Evolutionary conservation across 2,888 invertebrate genomes (phyloP), one percentile per base, ranked within the genome.

Genomic region (Plusia festucae): DNA sequence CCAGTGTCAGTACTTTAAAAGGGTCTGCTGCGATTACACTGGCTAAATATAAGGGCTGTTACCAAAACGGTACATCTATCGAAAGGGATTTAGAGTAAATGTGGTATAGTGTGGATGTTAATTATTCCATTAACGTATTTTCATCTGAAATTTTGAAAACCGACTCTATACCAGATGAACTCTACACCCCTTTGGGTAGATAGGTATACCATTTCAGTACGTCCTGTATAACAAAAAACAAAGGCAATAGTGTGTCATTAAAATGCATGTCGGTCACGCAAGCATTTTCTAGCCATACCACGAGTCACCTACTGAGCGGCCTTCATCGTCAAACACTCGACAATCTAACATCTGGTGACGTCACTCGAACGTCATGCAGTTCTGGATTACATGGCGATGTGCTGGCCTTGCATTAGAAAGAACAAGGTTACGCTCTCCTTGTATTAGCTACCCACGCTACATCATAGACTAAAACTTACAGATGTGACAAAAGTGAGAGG

Each of bases 341-440:
- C 20, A 75, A 52, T 51, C 18, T 54, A 30, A 34, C 32, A 59
- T 34, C n/a, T 9, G 52, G 1, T 80, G 70, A 79, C 73, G 72
- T 79, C 77, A 72, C 46, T 16, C 46, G 8, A 63, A 53, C 68
- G 60, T 69, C 77, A 70, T 74, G 67, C 80, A 76, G 59, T 65
- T 65, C 54, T 34, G 58, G 68, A 72, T 60, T 68, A 65, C 61
- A 62, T 69, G 44, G 55, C 59, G 53, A 27, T 54, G 66, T 62
- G 49, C 57, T 49, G 76, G 65, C 83, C 83, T 85, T 81, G 84
- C 79, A 69, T 69, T 78, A 68, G 66, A 76, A 79, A 77, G 70
- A 72, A 80, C 84, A 84, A 82, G 85, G 84, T 83, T 69, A 70
- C 75, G 60, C 68, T 73, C 61, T 60, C 59, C 67, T 57, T 65